Evolutionary conservation across 2,888 invertebrate genomes (phyloP), one percentile per base, ranked within the genome.

Genomic region (Synergus laeviventris): DNA sequence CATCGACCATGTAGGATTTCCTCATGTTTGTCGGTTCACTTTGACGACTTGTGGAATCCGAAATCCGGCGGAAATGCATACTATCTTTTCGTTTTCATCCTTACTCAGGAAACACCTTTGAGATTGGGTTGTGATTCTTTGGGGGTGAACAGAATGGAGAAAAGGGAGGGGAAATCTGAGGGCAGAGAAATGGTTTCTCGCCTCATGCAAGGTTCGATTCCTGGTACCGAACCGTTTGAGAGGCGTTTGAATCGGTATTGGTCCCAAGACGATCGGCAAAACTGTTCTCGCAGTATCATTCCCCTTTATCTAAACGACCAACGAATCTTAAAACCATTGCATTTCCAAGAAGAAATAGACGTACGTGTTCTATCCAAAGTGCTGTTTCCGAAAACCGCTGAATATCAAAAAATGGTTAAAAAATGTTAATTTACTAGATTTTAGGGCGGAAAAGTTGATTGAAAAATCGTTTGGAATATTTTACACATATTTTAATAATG

Each of bases 251-350:
- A 82, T 76, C 76, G 78, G 77, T 81, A 85, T 84, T 82, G 81
- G 78, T 84, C 84, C 82, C 84, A 73, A 77, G 83, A 79, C 80
- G 78, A 80, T 81, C 78, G 80, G 77, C 78, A 79, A 82, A 82
- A 81, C 81, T 81, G 81, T 80, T 84, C 77, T 77, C 74, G 78
- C 81, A 84, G 82, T 85, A 84, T 84, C 84, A 81, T 80, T 78
- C 81, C 74, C 82, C 81, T 82, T 85, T 85, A 85, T 83, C 84
- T 82, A 84, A 85, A 86, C 84, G 84, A 85, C 82, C 83, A 73
- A 79, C 82, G 84, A 82, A 82, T 83, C 81, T 81, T 75, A 78
- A 81, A 83, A 83, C 81, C 79, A 76, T 79, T 74, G 76, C 61
- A 66, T 78, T 81, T 77, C 64, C 66, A 54, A 59, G 73, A 16